Percentiles rank a stretch among this genome's conserved stretches.
Conservation (phyloP, 35 echinoderm and acorn worm species). For the Lytechinus pictus region DNA sequence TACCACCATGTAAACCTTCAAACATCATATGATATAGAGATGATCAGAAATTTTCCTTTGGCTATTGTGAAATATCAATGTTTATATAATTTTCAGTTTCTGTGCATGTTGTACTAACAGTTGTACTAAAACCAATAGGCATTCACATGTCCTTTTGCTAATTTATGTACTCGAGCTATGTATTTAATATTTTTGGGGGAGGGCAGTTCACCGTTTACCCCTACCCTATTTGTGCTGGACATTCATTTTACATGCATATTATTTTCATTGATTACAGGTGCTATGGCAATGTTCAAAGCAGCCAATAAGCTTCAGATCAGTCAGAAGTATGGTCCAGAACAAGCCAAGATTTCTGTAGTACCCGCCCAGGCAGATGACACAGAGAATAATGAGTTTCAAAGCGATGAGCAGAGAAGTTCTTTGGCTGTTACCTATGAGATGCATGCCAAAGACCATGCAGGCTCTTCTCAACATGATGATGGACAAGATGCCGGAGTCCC, state of each 20-base stretch:
- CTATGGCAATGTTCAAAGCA: slow-evolving; percentile 37
- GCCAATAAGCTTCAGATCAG: slow-evolving; percentile 25
- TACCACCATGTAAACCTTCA: no score
- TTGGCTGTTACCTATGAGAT: no score
- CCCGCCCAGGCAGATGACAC: background rate
- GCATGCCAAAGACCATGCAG: background rate
- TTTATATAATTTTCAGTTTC: no score
- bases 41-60: no score
- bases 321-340: slow-evolving; percentile 33
- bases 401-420: background rate
- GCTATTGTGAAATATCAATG: no score
- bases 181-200: no score
- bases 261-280: background rate
- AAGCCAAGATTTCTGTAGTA: slow-evolving; percentile 14
- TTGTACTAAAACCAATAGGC: no score
- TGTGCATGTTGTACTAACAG: no score
- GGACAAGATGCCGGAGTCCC: background rate
- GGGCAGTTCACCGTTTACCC: no score
- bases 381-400: background rate
- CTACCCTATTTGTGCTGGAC: background rate
- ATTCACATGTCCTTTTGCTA: no score
- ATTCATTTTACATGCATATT: background rate
- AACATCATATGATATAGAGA: no score
- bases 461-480: background rate
- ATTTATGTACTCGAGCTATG: no score